Evolutionary conservation across 2,888 invertebrate species (phyloP).

Genomic region (Leptinotarsa rubiginosa): DNA sequence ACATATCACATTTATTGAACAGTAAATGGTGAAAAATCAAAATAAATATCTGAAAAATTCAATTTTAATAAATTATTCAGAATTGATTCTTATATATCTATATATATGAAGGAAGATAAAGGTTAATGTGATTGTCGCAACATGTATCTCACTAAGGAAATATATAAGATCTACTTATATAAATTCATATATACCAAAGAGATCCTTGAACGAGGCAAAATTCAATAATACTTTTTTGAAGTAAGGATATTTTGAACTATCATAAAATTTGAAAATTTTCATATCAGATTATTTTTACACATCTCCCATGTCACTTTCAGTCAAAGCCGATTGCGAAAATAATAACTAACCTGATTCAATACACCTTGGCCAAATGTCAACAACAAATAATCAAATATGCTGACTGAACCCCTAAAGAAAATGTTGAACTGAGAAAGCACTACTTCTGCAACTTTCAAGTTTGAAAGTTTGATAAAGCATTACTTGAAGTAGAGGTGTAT

Average conservation of each 20-base stretch:
- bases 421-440: no score
- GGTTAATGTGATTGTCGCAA: conserved; percentile 45
- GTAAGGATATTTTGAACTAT: not conserved
- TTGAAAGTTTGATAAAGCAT: no score
- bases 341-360: not conserved
- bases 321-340: not conserved
- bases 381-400: no score
- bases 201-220: not conserved
- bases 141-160: conserved; percentile 38
- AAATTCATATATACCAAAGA: conserved; percentile 9
- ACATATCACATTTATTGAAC: not conserved
- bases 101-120: conserved; percentile 32
- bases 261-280: not conserved
- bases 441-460: no score
- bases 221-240: conserved; percentile 3
- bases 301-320: not conserved
- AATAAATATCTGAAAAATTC: conserved; percentile 18
- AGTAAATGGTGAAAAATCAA: conserved; percentile 6
- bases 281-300: not conserved
- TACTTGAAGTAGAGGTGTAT: no score
- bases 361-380: no score
- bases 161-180: not conserved
- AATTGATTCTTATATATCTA: conserved; percentile 23
- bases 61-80: not conserved
- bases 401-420: no score